Conservation (phyloP, 2,888 invertebrate genomes). For the Orchesellides sinensis region DNA sequence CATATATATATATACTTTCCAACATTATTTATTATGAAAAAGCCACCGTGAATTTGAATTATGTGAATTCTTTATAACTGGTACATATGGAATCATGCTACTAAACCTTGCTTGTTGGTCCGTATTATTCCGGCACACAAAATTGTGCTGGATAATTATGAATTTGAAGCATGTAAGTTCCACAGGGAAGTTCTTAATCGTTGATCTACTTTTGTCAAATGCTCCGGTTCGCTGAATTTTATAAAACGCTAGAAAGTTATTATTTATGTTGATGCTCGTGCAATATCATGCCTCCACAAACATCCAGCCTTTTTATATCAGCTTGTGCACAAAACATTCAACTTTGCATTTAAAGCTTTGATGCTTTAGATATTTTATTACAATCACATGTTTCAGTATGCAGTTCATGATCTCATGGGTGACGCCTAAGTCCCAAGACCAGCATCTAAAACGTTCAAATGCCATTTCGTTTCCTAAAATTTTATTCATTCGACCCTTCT, state of each 20-base stretch:
- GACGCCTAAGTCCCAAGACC: constrained; percentile 27
- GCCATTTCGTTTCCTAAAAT: constrained; percentile 52
- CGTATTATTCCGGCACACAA: too few species aligned
- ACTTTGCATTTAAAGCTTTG: not conserved
- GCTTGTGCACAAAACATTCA: not conserved
- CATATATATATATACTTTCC: too few species aligned
- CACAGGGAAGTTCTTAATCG: constrained; percentile 48
- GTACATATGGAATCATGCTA: constrained; percentile 30
- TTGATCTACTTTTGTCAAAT: constrained; percentile 61
- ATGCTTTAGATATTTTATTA: not conserved
- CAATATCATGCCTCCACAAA: constrained; percentile 37
- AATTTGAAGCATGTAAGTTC: not conserved
- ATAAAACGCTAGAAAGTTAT: constrained; percentile 55
- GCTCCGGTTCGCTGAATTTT: constrained; percentile 55
- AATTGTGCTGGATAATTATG: too few species aligned
- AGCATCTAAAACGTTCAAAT: constrained; percentile 2
- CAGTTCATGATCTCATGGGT: constrained; percentile 56
- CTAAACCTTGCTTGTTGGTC: too few species aligned
- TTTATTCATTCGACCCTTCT: constrained; percentile 59
- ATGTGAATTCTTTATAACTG: constrained; percentile 31
- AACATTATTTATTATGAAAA: constrained; percentile 12
- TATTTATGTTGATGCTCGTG: constrained; percentile 49
- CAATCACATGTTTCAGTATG: constrained; percentile 24
- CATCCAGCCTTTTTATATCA: too few species aligned
- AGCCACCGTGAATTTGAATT: not conserved